These are phyloP conservation scores for Heteractis magnifica DNA, from an alignment of 92 coral and sea anemone genomes.

Conservation along the genomic window DNA sequence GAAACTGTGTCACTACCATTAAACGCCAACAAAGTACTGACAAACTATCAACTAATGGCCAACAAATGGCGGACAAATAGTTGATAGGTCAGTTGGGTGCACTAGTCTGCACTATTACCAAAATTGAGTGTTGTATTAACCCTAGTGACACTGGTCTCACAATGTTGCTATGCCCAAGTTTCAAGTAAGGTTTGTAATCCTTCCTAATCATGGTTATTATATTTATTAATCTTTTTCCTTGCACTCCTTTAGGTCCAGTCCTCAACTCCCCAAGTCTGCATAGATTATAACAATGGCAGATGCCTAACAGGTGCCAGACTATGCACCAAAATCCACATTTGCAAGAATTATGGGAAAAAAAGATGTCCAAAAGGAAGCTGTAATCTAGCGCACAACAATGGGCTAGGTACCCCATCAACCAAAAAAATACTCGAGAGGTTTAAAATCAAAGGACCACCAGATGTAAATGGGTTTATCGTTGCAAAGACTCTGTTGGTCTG, in stretches of 20 bases:
- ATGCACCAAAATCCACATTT: constrained; percentile 65
- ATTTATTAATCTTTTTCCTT: neutral
- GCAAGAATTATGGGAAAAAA: constrained; percentile 59
- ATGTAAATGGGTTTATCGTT: constrained; percentile 26
- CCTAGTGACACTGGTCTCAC: too few relatives aligned
- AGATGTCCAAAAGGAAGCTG: constrained; percentile 49
- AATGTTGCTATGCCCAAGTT: too few relatives aligned
- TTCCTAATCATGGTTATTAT: neutral
- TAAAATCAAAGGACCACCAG: constrained; percentile 29
- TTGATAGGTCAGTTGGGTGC: too few relatives aligned
- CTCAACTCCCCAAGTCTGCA: constrained; percentile 71
- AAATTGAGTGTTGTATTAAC: too few relatives aligned
- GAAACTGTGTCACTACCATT: too few relatives aligned
- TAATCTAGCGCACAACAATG: constrained; percentile 52
- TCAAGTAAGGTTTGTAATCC: neutral
- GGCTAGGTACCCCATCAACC: constrained; percentile 38
- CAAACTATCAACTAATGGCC: neutral
- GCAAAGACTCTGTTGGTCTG: constrained; percentile 54
- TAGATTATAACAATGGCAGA: constrained; percentile 49
- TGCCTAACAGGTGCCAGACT: constrained; percentile 30
- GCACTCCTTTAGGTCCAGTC: constrained; percentile 19
- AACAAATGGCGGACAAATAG: neutral
- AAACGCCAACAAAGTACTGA: too few relatives aligned
- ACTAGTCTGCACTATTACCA: too few relatives aligned
- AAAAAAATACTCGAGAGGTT: constrained; percentile 50